Percentiles rank a stretch among this genome's conserved stretches.
Evolutionary conservation across 1,140 invertebrate species (phyloP).

Genomic region (Lamellibrachia luymesi): DNA sequence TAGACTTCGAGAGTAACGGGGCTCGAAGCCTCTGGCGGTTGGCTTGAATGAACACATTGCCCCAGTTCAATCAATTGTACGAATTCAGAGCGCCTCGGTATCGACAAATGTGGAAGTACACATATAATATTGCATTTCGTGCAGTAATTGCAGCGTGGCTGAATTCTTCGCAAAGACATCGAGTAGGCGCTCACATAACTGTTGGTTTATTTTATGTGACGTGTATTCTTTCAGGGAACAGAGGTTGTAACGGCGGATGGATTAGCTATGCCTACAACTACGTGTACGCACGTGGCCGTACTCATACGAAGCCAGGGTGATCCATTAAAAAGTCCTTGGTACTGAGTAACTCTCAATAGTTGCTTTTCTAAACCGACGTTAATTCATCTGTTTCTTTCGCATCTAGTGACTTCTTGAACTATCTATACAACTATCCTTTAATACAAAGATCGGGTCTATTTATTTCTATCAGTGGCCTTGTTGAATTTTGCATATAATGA

Average conservation of each 20-base stretch:
- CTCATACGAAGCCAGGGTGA: slow-evolving; percentile 36
- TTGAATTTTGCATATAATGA: too few relatives aligned
- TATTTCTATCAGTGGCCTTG: neutral
- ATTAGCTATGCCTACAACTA: slow-evolving; percentile 57
- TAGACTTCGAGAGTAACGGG: too few relatives aligned
- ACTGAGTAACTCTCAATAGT: too few relatives aligned
- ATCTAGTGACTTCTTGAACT: too few relatives aligned
- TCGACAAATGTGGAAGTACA: neutral
- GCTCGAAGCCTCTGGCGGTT: too few relatives aligned
- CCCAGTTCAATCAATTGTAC: too few relatives aligned
- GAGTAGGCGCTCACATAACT: neutral
- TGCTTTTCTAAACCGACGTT: neutral
- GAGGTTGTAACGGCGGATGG: slow-evolving; percentile 49
- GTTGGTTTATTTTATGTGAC: neutral
- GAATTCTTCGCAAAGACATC: neutral
- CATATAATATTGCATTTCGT: neutral
- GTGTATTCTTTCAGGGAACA: slow-evolving; percentile 34
- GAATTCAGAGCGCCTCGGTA: neutral
- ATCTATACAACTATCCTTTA: too few relatives aligned
- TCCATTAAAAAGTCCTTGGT: neutral
- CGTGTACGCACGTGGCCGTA: slow-evolving; percentile 47
- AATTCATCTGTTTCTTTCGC: neutral
- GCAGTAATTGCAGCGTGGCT: neutral
- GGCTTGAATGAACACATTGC: too few relatives aligned
- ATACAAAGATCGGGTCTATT: neutral